Conservation (phyloP, 2,888 invertebrate genomes). For the Busseola fusca region DNA sequence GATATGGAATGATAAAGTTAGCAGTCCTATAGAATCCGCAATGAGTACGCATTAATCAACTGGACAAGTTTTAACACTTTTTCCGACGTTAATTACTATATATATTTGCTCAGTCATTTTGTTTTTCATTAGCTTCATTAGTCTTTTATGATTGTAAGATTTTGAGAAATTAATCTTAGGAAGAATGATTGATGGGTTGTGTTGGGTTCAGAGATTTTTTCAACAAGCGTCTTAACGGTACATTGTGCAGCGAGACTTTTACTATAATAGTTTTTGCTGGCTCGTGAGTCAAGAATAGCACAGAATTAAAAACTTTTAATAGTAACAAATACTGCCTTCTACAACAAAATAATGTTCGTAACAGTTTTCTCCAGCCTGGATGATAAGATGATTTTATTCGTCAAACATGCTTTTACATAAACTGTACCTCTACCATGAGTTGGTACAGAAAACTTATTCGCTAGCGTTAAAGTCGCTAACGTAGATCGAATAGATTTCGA, state of each 20-base stretch:
- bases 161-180: conserved; percentile 62
- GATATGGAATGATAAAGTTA: conserved; percentile 69
- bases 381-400: too few relatives aligned
- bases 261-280: conserved; percentile 22
- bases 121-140: conserved; percentile 68
- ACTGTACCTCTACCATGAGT: too few relatives aligned
- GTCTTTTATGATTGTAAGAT: conserved; percentile 64
- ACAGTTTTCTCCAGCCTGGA: too few relatives aligned
- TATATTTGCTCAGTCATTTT: conserved; percentile 67
- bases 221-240: conserved; percentile 23
- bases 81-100: conserved; percentile 65
- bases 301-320: background rate
- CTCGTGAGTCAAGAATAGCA: conserved; percentile 2
- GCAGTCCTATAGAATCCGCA: conserved; percentile 69
- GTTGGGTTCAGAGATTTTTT: conserved; percentile 42
- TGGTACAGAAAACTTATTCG: too few relatives aligned
- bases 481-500: too few relatives aligned
- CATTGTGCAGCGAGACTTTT: conserved; percentile 9
- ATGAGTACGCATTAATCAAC: conserved; percentile 61
- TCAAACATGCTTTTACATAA: too few relatives aligned
- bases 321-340: too few relatives aligned
- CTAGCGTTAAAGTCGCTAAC: too few relatives aligned
- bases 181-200: conserved; percentile 62
- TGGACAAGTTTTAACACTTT: conserved; percentile 56
- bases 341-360: too few relatives aligned